These are phyloP conservation scores for Genyomyrus donnyi DNA, from an alignment of 2,113 vertebrate species.

Conservation along the genomic window DNA sequence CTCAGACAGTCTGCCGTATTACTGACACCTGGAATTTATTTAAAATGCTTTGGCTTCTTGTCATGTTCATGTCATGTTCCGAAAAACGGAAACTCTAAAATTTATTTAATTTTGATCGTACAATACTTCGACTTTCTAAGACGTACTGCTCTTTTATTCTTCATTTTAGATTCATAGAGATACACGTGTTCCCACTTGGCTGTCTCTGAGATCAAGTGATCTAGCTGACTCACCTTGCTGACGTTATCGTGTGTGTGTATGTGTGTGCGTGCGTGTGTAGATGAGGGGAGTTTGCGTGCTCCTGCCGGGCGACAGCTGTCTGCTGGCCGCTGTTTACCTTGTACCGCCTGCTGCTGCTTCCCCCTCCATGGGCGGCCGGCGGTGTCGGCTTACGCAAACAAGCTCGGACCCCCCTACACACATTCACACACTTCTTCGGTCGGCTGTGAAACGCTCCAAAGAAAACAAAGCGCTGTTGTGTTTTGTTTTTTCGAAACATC, in stretches of 20 bases:
- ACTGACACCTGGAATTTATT: not conserved
- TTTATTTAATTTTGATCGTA: not conserved
- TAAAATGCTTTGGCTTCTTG: not conserved
- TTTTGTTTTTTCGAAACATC: not conserved
- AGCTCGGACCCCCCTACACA: not conserved
- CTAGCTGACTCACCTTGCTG: not conserved
- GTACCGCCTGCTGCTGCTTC: not conserved
- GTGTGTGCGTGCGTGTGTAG: not conserved
- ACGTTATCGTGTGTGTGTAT: not conserved
- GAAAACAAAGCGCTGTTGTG: not conserved
- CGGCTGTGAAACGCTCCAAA: not conserved
- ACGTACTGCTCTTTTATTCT: not conserved
- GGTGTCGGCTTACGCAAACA: slow-evolving; percentile 4
- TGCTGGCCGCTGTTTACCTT: not conserved
- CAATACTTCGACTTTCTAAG: not conserved
- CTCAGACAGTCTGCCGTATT: not conserved
- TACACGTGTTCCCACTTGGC: not conserved
- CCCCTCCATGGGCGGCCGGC: not conserved
- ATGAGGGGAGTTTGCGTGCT: not conserved
- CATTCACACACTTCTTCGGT: not conserved
- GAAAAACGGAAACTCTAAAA: not conserved
- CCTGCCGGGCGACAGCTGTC: not conserved
- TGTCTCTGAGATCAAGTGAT: not conserved
- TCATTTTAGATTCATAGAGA: not conserved
- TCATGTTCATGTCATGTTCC: not conserved